phyloP scores from a whole-genome alignment of 2,113 vertebrate species.

The Muntiacus muntjak region DNA sequence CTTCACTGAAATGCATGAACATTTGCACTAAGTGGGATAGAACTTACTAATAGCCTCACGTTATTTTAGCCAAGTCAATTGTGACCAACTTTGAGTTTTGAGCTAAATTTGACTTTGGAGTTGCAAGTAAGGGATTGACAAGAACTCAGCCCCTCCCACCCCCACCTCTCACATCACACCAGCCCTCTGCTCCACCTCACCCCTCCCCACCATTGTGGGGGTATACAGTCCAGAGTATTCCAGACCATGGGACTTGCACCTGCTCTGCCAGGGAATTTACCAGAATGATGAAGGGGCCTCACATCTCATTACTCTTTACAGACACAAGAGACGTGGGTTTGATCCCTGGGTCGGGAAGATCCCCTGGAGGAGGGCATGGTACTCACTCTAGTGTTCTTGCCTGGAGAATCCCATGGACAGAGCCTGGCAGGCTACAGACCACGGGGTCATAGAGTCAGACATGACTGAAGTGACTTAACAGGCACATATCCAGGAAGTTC shows the following conservation, averaged over 20 bases:
- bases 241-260: background rate
- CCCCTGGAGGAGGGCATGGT: background rate
- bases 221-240: background rate
- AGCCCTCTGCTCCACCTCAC: no score
- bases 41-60: background rate
- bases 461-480: background rate
- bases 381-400: background rate
- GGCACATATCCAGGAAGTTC: background rate
- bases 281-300: background rate
- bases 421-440: background rate
- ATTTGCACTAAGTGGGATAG: background rate
- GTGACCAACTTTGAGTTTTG: background rate
- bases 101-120: background rate
- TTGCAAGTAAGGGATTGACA: background rate
- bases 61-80: background rate
- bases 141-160: background rate
- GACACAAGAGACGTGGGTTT: background rate
- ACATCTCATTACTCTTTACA: background rate
- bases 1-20: background rate
- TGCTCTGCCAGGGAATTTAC: background rate
- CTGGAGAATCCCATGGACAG: background rate
- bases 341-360: background rate
- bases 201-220: accelerated
- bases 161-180: no score
- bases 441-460: background rate